Evolutionary conservation across 2,888 invertebrate species (phyloP).

Genomic region (Choreutis nemorana): DNA sequence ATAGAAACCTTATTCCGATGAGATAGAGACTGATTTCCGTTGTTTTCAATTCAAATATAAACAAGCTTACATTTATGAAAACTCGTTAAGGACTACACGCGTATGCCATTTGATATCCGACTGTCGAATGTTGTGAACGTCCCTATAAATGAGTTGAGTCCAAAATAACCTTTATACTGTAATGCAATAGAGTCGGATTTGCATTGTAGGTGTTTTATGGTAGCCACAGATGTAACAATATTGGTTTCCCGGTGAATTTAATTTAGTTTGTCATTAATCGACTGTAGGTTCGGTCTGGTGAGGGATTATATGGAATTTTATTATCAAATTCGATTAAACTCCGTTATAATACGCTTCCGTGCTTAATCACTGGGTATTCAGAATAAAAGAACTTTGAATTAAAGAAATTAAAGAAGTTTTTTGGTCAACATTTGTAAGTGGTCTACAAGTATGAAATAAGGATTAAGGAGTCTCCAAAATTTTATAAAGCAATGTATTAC

Average conservation of each 20-base stretch:
- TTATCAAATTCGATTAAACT: no score
- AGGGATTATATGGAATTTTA: conserved; percentile 51
- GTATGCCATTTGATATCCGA: conserved; percentile 51
- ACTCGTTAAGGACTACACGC: conserved; percentile 50
- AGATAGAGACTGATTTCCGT: conserved; percentile 25
- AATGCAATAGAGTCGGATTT: conserved; percentile 22
- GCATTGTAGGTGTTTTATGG: conserved; percentile 16
- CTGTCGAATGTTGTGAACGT: conserved; percentile 25
- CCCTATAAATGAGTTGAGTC: conserved; percentile 11
- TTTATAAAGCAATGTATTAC: no score
- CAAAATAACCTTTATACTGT: conserved; percentile 26
- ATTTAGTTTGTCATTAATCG: conserved; percentile 57
- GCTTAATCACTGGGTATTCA: no score
- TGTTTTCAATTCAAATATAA: conserved; percentile 19
- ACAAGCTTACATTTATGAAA: conserved; percentile 32
- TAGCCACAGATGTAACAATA: conserved; percentile 39
- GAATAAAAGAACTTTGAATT: no score
- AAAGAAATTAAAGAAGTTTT: no score
- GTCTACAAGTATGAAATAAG: no score
- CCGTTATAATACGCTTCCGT: no score
- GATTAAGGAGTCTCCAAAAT: no score
- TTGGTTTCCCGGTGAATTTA: conserved; percentile 46
- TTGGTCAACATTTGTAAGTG: no score
- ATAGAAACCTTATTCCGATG: conserved; percentile 14
- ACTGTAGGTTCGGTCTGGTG: conserved; percentile 34